Conservation (phyloP, 1,140 invertebrate species). For the Portunus trituberculatus region DNA sequence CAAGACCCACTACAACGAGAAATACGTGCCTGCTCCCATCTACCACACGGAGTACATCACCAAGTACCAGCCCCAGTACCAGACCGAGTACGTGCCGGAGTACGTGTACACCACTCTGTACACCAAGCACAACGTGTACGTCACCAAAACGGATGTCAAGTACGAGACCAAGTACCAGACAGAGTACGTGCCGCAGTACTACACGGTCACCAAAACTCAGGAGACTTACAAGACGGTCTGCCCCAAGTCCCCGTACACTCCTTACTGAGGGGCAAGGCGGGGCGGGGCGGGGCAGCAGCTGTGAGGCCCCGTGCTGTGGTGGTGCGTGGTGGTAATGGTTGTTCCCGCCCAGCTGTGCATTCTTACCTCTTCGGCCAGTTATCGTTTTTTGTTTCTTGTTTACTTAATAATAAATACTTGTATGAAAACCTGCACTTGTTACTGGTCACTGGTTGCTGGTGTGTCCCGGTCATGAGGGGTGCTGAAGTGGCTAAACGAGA, state of each 20-base stretch:
- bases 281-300: neutral
- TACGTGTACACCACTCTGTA: slow-evolving; percentile 44
- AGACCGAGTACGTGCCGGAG: slow-evolving; percentile 41
- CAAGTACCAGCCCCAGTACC: neutral
- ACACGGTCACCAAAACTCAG: slow-evolving; percentile 35
- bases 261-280: neutral
- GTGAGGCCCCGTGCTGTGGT: neutral
- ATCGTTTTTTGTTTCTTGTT: neutral
- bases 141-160: slow-evolving; percentile 6
- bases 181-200: slow-evolving; percentile 40
- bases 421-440: too few relatives aligned
- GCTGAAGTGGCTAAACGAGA: too few relatives aligned
- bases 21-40: neutral
- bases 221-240: slow-evolving; percentile 35
- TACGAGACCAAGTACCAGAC: slow-evolving; percentile 54
- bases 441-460: too few relatives aligned
- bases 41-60: slow-evolving; percentile 38
- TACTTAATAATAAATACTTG: neutral
- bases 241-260: slow-evolving; percentile 6
- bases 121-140: slow-evolving; percentile 27
- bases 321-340: neutral
- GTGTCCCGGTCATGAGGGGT: too few relatives aligned
- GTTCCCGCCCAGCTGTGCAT: neutral
- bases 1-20: slow-evolving; percentile 14
- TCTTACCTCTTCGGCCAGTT: neutral